Evolutionary conservation across 1,140 invertebrate genomes (phyloP).

Genomic region (Phthorimaea operculella): DNA sequence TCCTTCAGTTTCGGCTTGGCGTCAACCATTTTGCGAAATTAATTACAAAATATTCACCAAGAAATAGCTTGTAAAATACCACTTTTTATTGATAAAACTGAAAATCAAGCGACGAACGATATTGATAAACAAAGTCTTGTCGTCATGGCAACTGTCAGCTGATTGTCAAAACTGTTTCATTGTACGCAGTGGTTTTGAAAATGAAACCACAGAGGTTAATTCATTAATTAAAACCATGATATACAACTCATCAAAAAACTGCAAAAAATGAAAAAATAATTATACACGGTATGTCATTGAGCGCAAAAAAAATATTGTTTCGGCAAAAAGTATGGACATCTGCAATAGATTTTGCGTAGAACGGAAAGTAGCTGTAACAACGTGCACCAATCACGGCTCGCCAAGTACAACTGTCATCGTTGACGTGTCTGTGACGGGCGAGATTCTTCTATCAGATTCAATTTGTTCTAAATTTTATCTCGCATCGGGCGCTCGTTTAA

Average conservation of each 20-base stretch:
- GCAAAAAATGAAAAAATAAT: no score
- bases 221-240: no score
- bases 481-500: constrained; percentile 1
- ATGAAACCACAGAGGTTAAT: no score
- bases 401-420: constrained; percentile 66
- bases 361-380: constrained; percentile 11
- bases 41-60: neutral
- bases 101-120: constrained; percentile 2
- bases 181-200: no score
- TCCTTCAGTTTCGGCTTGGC: constrained; percentile 29
- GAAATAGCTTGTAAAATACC: neutral
- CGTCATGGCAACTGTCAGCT: constrained; percentile 1
- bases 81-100: constrained; percentile 3
- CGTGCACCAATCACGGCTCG: constrained; percentile 62
- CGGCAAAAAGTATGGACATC: no score
- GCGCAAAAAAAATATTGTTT: no score
- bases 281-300: no score
- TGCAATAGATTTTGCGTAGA: neutral
- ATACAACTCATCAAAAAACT: no score
- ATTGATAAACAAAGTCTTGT: constrained; percentile 4
- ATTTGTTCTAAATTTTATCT: constrained; percentile 31
- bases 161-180: neutral
- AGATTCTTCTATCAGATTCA: constrained; percentile 28
- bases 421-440: constrained; percentile 32
- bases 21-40: constrained; percentile 25